Conservation (phyloP, 2,113 vertebrate genomes). For the Tragelaphus scriptus region DNA sequence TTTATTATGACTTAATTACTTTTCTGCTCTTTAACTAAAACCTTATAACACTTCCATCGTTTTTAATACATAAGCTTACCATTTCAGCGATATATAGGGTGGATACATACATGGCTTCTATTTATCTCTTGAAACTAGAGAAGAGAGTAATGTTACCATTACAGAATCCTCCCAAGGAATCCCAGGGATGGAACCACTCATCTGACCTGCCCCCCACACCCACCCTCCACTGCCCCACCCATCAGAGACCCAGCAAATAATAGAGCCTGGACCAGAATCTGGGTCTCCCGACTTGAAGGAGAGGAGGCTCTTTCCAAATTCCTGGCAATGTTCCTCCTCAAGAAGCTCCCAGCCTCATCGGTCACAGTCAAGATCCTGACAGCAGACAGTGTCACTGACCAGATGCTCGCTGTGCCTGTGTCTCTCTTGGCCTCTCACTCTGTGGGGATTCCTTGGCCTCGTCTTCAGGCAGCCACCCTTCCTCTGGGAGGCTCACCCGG, state of each 20-base stretch:
- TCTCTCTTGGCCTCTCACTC: not conserved
- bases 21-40: not conserved
- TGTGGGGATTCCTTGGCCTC: not conserved
- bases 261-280: not conserved
- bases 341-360: not conserved
- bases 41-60: not conserved
- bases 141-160: not conserved
- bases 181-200: not conserved
- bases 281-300: not conserved
- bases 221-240: not conserved
- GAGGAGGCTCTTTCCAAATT: not conserved
- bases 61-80: not conserved
- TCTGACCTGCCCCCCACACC: not conserved
- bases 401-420: not conserved
- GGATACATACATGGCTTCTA: not conserved
- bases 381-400: not conserved
- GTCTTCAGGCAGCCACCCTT: fast-evolving
- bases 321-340: not conserved
- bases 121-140: not conserved
- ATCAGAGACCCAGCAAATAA: not conserved
- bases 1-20: not conserved
- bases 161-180: not conserved
- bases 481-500: not conserved
- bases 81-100: not conserved
- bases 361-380: not conserved